A percentile compares a stretch with the other conserved stretches of the same genome.
phyloP scores from a whole-genome alignment of 2,888 invertebrate species.

The Meandrusa payeni region DNA sequence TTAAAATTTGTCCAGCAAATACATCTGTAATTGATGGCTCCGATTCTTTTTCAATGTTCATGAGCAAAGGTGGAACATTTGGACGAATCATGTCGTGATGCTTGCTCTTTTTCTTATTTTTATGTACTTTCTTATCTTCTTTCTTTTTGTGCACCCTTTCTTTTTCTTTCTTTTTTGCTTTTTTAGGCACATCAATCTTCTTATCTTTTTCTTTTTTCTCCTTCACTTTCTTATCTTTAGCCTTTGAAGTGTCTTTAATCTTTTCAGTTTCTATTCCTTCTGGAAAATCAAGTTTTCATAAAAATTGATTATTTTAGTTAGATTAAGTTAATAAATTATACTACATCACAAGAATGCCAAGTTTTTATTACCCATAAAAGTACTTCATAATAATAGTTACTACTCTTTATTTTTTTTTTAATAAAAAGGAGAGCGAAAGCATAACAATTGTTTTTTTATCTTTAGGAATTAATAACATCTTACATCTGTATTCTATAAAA shows the following conservation, averaged over 20 bases:
- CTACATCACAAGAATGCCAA: too few species aligned
- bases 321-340: too few species aligned
- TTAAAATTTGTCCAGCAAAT: constrained; percentile 82
- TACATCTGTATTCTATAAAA: too few species aligned
- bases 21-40: constrained; percentile 82
- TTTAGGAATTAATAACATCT: too few species aligned
- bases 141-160: constrained; percentile 54
- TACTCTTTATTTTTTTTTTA: too few species aligned
- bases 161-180: constrained; percentile 66
- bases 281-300: constrained; percentile 37
- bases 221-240: constrained; percentile 71
- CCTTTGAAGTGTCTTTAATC: constrained; percentile 54
- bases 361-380: too few species aligned
- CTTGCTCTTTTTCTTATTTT: constrained; percentile 66
- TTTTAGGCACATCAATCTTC: constrained; percentile 54
- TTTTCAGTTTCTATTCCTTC: constrained; percentile 48
- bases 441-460: too few species aligned
- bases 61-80: constrained; percentile 68
- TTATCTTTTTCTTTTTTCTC: constrained; percentile 59
- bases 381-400: too few species aligned
- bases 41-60: constrained; percentile 72
- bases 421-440: too few species aligned
- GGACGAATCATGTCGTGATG: constrained; percentile 66
- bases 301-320: too few species aligned
- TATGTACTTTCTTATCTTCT: constrained; percentile 68